Conservation (phyloP, 2,888 invertebrate genomes). For the Drosophila fungiperda region DNA sequence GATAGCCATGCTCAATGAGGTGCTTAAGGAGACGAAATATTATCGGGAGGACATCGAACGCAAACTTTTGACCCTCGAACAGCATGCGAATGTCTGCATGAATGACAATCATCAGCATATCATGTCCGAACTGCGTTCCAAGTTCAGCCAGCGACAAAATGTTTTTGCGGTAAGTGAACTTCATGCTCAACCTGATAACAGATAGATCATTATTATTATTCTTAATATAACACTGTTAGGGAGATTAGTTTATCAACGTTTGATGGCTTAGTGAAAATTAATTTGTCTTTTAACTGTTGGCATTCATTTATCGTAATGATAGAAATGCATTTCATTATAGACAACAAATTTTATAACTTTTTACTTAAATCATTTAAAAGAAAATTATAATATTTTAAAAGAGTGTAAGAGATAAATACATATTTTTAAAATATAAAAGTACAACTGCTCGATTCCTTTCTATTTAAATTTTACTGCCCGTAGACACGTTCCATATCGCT, state of each 20-base stretch:
- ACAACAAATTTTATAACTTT: too few relatives aligned
- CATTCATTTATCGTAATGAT: background rate
- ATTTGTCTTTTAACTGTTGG: background rate
- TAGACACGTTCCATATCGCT: constrained; percentile 86
- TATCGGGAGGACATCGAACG: constrained; percentile 83
- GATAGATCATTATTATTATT: background rate
- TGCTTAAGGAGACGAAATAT: constrained; percentile 83
- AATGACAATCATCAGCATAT: constrained; percentile 80
- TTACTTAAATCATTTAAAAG: too few relatives aligned
- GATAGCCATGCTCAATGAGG: constrained; percentile 83
- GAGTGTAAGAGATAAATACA: background rate
- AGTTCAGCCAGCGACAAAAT: constrained; percentile 83
- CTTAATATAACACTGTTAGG: background rate
- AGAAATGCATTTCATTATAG: background rate
- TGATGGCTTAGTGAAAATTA: background rate
- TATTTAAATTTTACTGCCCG: background rate
- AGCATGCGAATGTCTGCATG: constrained; percentile 79
- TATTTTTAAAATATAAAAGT: background rate
- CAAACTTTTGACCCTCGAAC: constrained; percentile 78
- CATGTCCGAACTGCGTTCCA: constrained; percentile 79
- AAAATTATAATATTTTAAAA: background rate
- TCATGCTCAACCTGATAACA: background rate
- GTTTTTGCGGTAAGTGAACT: constrained; percentile 81
- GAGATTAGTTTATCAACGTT: background rate
- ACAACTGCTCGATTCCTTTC: background rate